These are phyloP conservation scores for Andrena minutula DNA, from an alignment of 2,888 invertebrate species.

Conservation along the genomic window DNA sequence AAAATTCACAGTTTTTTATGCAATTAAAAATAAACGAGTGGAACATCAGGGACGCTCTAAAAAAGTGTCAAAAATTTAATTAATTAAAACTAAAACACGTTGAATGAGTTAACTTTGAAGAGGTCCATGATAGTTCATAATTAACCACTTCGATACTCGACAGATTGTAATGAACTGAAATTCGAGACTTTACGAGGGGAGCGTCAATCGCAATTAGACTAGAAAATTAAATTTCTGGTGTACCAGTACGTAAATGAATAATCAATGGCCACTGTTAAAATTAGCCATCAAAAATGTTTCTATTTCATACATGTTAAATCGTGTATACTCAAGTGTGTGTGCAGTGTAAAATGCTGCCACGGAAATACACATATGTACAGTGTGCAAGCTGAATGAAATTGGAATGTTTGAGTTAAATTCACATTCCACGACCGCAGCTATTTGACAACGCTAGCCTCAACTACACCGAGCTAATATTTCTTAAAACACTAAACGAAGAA, in stretches of 20 bases:
- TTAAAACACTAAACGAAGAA: background rate
- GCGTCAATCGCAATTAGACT: background rate
- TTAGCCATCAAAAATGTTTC: slow-evolving; percentile 17
- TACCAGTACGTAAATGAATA: slow-evolving; percentile 13
- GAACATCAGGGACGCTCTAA: background rate
- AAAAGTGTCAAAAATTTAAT: slow-evolving; percentile 45
- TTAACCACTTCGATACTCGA: slow-evolving; percentile 20
- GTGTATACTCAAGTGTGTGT: slow-evolving; percentile 12
- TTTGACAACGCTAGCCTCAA: background rate
- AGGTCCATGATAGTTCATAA: slow-evolving; percentile 32
- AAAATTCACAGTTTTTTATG: background rate
- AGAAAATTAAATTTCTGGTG: background rate
- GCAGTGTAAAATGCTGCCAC: slow-evolving; percentile 7
- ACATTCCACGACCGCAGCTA: slow-evolving; percentile 47
- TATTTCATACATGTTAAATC: slow-evolving; percentile 1
- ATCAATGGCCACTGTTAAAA: slow-evolving; percentile 25
- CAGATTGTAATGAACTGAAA: background rate
- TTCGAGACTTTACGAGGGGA: slow-evolving; percentile 7
- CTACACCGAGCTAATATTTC: background rate
- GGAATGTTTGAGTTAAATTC: slow-evolving; percentile 58
- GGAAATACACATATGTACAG: slow-evolving; percentile 24
- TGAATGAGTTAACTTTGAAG: slow-evolving; percentile 27
- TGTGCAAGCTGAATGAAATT: slow-evolving; percentile 51
- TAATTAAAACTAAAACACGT: slow-evolving; percentile 38
- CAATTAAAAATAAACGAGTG: slow-evolving; percentile 30